phyloP scores from a whole-genome alignment of 2,888 invertebrate genomes.

The Mesorhabditis sp. region DNA sequence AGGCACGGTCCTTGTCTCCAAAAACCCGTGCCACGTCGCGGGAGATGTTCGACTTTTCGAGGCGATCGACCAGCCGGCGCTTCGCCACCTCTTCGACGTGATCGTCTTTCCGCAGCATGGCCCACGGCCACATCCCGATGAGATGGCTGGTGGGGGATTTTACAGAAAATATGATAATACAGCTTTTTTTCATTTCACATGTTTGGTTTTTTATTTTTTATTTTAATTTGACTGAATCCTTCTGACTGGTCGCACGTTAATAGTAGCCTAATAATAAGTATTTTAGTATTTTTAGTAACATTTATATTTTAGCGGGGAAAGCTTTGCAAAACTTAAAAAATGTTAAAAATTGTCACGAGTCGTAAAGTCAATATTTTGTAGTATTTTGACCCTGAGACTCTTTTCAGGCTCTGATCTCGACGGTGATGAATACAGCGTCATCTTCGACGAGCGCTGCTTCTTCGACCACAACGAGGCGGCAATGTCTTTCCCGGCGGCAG shows the following conservation, averaged over 20 bases:
- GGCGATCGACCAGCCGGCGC: constrained; percentile 42
- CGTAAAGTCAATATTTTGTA: neutral
- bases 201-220: too few species aligned
- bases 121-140: constrained; percentile 59
- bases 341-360: too few species aligned
- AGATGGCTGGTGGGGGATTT: constrained; percentile 57
- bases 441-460: constrained; percentile 57
- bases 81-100: constrained; percentile 56
- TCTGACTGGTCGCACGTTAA: too few species aligned
- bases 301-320: too few species aligned
- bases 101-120: constrained; percentile 60
- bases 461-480: constrained; percentile 48
- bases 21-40: constrained; percentile 60
- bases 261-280: too few species aligned
- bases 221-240: too few species aligned
- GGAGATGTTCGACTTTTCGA: constrained; percentile 59
- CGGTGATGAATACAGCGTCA: constrained; percentile 60
- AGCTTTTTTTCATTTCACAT: too few species aligned
- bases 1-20: constrained; percentile 57
- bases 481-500: constrained; percentile 39
- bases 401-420: constrained; percentile 59
- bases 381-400: neutral
- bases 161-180: neutral
- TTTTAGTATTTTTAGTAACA: too few species aligned
- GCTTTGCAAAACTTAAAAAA: too few species aligned